Evolutionary conservation across 2,797 vertebrate genomes (phyloP).

Genomic region (Todus mexicanus): DNA sequence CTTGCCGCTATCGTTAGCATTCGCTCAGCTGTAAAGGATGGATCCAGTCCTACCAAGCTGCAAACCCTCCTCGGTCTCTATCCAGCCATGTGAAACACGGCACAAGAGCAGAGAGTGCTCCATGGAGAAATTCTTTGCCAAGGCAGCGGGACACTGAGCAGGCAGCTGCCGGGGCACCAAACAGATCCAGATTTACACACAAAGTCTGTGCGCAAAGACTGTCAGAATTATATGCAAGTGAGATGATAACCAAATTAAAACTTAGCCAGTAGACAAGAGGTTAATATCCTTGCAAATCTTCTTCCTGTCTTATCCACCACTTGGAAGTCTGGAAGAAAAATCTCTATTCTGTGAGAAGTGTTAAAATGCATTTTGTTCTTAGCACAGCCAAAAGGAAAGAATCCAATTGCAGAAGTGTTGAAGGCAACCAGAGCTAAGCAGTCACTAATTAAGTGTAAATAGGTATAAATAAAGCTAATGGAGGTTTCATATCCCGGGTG

Average conservation of each 20-base stretch:
- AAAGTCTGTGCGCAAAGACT: not conserved
- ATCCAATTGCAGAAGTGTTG: not conserved
- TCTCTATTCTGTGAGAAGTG: not conserved
- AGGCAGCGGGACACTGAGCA: not conserved
- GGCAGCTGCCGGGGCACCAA: not conserved
- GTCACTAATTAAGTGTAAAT: not conserved
- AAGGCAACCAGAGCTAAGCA: not conserved
- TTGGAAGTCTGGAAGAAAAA: not conserved
- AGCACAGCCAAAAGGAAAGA: not conserved
- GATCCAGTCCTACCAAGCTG: not conserved
- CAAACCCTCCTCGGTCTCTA: not conserved
- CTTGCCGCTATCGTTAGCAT: not conserved
- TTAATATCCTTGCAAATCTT: not conserved
- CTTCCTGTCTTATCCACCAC: not conserved
- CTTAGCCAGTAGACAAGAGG: not conserved
- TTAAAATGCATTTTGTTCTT: not conserved
- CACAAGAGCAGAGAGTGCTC: not conserved
- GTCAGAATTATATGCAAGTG: not conserved
- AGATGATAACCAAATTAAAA: not conserved
- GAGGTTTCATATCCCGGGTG: not conserved
- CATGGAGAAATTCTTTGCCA: too few relatives aligned
- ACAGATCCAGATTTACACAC: not conserved
- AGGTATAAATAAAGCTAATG: not conserved
- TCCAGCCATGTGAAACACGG: fast-evolving
- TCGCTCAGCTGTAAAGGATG: not conserved